These are phyloP conservation scores for Cantharis flavilabris DNA, from an alignment of 2,888 invertebrate species.

Conservation along the genomic window DNA sequence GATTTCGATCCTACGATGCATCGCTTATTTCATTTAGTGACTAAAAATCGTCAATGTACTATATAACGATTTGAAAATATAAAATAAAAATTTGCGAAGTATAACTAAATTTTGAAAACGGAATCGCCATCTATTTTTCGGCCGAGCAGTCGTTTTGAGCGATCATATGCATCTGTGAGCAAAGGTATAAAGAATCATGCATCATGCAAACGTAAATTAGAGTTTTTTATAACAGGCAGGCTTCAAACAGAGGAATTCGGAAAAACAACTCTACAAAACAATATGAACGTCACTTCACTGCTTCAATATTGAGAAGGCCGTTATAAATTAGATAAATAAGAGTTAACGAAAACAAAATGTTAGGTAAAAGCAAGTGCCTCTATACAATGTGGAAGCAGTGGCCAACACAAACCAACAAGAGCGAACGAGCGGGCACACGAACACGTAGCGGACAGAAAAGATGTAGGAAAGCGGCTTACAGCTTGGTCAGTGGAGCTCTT, in stretches of 20 bases:
- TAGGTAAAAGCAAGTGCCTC: conserved; percentile 34
- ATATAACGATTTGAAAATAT: conserved; percentile 8
- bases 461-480: conserved; percentile 86
- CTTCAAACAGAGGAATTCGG: conserved; percentile 39
- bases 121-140: conserved; percentile 40
- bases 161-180: conserved; percentile 57
- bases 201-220: conserved; percentile 45
- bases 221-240: conserved; percentile 18
- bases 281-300: conserved; percentile 28
- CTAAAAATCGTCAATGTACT: conserved; percentile 14
- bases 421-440: conserved; percentile 54
- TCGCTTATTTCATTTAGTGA: conserved; percentile 25
- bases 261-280: conserved; percentile 33
- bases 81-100: not conserved
- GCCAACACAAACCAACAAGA: conserved; percentile 55
- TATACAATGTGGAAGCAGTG: conserved; percentile 50
- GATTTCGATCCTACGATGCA: conserved; percentile 37
- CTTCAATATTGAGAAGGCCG: conserved; percentile 31
- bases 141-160: conserved; percentile 56
- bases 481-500: conserved; percentile 99
- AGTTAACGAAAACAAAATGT: conserved; percentile 25
- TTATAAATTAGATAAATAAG: conserved; percentile 28
- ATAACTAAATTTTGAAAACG: conserved; percentile 14
- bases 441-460: conserved; percentile 59
- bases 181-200: conserved; percentile 52